Conservation (phyloP, 2,888 invertebrate species). For the Marasmarcha lunaedactyla region DNA sequence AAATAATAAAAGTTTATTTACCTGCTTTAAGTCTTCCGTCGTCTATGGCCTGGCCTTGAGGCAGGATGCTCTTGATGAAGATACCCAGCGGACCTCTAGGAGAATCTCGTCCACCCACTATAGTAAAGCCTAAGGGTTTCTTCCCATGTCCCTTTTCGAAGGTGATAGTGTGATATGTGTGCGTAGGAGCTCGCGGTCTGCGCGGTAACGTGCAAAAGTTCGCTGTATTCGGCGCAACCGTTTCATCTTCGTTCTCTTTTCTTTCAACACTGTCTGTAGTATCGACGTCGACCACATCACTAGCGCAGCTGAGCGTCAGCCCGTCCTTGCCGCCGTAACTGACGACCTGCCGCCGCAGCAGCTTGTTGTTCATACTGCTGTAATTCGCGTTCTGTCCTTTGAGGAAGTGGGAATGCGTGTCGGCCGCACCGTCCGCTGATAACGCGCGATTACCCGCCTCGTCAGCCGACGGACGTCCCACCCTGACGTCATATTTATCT, state of each 20-base stretch:
- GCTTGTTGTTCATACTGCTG: slow-evolving; percentile 73
- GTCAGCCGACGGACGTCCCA: slow-evolving; percentile 75
- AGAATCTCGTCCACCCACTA: slow-evolving; percentile 89
- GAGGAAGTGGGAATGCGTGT: slow-evolving; percentile 71
- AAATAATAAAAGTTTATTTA: slow-evolving; percentile 28
- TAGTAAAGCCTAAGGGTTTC: slow-evolving; percentile 89
- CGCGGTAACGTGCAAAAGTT: slow-evolving; percentile 82
- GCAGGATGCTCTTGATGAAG: slow-evolving; percentile 87
- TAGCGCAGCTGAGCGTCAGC: slow-evolving; percentile 50
- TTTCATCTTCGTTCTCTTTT: slow-evolving; percentile 42
- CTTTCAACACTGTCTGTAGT: slow-evolving; percentile 41
- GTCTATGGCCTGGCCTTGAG: slow-evolving; percentile 85
- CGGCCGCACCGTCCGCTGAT: slow-evolving; percentile 55
- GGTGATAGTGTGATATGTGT: slow-evolving; percentile 78
- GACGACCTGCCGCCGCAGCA: slow-evolving; percentile 67
- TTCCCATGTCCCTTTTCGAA: slow-evolving; percentile 85
- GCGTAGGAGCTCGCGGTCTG: slow-evolving; percentile 75
- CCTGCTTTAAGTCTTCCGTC: slow-evolving; percentile 86
- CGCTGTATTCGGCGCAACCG: slow-evolving; percentile 58
- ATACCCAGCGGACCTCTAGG: slow-evolving; percentile 88
- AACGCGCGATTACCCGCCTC: slow-evolving; percentile 64
- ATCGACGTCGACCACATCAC: slow-evolving; percentile 49
- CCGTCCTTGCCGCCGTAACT: slow-evolving; percentile 65
- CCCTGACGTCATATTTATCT: slow-evolving; percentile 72
- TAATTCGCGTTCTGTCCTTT: slow-evolving; percentile 71